Base-by-base conservation (phyloP, 2,888 invertebrate species). In the Nephrotoma appendiculata region DNA sequence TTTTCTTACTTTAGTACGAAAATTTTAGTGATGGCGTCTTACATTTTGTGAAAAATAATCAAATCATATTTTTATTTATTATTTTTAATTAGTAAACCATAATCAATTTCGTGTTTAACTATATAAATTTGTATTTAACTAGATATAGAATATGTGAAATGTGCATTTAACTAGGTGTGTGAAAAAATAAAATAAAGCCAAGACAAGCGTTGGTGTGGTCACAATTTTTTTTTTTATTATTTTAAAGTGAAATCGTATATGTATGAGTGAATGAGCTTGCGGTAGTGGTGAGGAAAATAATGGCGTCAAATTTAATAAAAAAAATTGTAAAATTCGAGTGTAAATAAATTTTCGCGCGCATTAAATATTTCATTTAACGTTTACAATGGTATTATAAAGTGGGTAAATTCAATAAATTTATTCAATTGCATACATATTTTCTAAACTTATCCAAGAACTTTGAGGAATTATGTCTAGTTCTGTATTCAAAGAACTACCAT, bases 381-480 rank as follows among this genome's bases (percentile, higher is more conserved):
- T 15, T 1, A 57, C 52, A 6, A 71, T 31, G 71, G 31, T 31
- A 31, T 71, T 71, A 71, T 71, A 52, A 52, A 71, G 71, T 71
- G 71, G 4, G 9, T 19, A 31, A 71, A 71, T 71, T 71, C 19
- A 31, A 31, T 31, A 31, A 11, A 31, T 48, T 71, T 11, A 71
- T 71, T 15, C 4, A 31, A 71, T 71, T 31, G 71, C 11, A 9
- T 71, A 71, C 7, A 31, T 15, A 52, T 15, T 52, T 31, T 31
- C 11, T 71, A 71, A 71, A 71, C 5, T 19, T 7, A 71, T 71
- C 31, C 4, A 52, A 19, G 31, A 71, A 71, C 9, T 71, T 2
- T 31, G 31, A 31, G 31, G 43, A 43, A 15, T 45, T 86, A 91
- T 91, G 91, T 90, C 91, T 45, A 92, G 91, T 88, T 91, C 91